phyloP scores from a whole-genome alignment of 2,113 vertebrate species.

The Crotophaga sulcirostris region DNA sequence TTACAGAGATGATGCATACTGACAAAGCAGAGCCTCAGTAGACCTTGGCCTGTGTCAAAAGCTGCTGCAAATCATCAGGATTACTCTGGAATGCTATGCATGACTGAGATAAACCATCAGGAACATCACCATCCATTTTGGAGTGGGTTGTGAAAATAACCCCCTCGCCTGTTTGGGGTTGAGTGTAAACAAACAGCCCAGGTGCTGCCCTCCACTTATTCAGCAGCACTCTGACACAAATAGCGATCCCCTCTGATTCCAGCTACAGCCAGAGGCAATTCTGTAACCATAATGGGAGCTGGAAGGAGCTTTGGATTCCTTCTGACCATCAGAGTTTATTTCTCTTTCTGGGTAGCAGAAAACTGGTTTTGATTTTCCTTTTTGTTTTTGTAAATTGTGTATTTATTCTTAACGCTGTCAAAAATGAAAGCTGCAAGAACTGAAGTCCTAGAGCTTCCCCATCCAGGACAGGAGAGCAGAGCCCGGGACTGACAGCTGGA shows the following conservation, averaged over 20 bases:
- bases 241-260: not conserved
- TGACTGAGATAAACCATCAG: not conserved
- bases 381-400: not conserved
- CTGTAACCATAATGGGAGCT: not conserved
- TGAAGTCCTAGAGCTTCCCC: not conserved
- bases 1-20: not conserved
- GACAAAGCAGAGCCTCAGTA: accelerated
- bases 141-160: not conserved
- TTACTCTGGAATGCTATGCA: not conserved
- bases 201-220: accelerated
- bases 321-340: not conserved
- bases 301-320: not conserved
- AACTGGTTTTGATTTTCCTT: not conserved
- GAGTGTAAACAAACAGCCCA: not conserved
- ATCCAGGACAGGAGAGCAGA: accelerated
- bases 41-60: not conserved
- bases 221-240: too few species aligned
- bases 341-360: not conserved
- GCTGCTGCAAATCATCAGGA: not conserved
- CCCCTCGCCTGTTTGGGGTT: accelerated
- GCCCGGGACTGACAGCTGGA: not conserved
- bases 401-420: too few species aligned
- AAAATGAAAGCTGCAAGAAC: too few species aligned
- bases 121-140: not conserved
- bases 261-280: not conserved